These are phyloP conservation scores for Sebastolobus alascanus DNA, from an alignment of 2,797 vertebrate genomes.

Conservation along the genomic window DNA sequence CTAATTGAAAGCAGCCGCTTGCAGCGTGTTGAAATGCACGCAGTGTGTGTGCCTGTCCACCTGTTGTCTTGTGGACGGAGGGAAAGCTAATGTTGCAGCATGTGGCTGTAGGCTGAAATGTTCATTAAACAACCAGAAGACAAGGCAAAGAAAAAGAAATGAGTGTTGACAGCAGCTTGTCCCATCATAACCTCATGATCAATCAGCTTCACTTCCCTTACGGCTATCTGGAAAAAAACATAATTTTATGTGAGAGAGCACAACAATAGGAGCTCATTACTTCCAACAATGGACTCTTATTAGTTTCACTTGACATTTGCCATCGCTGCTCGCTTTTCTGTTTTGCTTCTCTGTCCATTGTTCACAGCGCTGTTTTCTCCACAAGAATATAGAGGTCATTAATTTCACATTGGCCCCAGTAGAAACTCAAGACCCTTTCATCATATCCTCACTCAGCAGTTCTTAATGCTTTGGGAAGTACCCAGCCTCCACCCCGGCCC, in stretches of 20 bases:
- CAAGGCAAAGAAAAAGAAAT: background rate
- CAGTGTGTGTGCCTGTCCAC: slow-evolving; percentile 35
- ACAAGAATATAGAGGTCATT: slow-evolving; percentile 51
- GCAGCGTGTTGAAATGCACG: slow-evolving; percentile 19
- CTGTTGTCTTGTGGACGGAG: slow-evolving; percentile 52
- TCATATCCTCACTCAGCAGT: slow-evolving; percentile 68
- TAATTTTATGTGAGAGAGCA: background rate
- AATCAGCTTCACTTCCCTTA: background rate
- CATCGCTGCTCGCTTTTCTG: background rate
- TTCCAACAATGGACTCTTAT: slow-evolving; percentile 19
- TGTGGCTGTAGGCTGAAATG: slow-evolving; percentile 15
- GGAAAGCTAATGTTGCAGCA: slow-evolving; percentile 26
- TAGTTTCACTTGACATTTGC: background rate
- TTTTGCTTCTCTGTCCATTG: slow-evolving; percentile 58
- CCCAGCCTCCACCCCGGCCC: slow-evolving; percentile 37
- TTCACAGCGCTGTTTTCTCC: slow-evolving; percentile 38
- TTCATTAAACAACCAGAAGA: slow-evolving; percentile 7
- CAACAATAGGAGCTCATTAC: slow-evolving; percentile 20
- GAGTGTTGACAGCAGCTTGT: slow-evolving; percentile 13
- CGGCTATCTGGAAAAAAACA: slow-evolving; percentile 6
- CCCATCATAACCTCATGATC: background rate
- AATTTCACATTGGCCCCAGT: slow-evolving; percentile 42
- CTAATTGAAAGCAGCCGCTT: slow-evolving; percentile 65
- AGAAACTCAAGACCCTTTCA: slow-evolving; percentile 58
- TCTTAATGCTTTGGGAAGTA: slow-evolving; percentile 65